Base-by-base conservation (phyloP, 2,888 invertebrate genomes). In the Leptinotarsa rubiginosa region DNA sequence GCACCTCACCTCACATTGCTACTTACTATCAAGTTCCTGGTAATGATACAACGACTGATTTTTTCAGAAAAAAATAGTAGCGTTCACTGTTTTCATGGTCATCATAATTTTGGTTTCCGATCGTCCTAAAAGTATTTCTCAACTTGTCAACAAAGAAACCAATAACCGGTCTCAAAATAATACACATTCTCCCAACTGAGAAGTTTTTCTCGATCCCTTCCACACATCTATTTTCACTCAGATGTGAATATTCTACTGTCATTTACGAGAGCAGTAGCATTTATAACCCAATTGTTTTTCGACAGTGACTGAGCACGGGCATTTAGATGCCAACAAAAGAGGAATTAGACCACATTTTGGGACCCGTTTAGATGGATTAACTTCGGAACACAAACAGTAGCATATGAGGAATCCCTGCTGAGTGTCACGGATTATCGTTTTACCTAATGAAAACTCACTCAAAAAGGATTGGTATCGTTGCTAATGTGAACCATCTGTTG, bases 291-390 rank as follows among this genome's bases (percentile, higher is more conserved):
- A 54, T 49, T 54, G 31, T 52, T 54, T 68, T 15, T 31, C 16
- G 66, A 52, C 68, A 68, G 68, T 54, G 52, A 68, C 68, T 41
- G 68, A 68, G 31, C 52, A 68, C 25, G 22, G 56, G 15, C 13
- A 41, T 18, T 54, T 68, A 18, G 16, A 10, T 25, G n/a, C 52
- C 54, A 68, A 68, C 68, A 68, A 68, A n/a, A 54, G 10, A 41
- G 41, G 68, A 52, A 68, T 68, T 54, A 68, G 68, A 54, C 22
- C 13, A 56, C 56, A 56, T 56, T 56, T n/a, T 13, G 22, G 22
- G 50, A 25, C 67, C 47, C 41, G 50, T 54, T 7, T 5, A 54
- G 41, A 54, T 54, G 41, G 68, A 68, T 68, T 68, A 54, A 54
- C 52, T 25, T 20, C 41, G 67, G 25, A 52, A 67, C 52, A 54